phyloP scores from a whole-genome alignment of 2,888 invertebrate genomes.

The Mesoligia furuncula region DNA sequence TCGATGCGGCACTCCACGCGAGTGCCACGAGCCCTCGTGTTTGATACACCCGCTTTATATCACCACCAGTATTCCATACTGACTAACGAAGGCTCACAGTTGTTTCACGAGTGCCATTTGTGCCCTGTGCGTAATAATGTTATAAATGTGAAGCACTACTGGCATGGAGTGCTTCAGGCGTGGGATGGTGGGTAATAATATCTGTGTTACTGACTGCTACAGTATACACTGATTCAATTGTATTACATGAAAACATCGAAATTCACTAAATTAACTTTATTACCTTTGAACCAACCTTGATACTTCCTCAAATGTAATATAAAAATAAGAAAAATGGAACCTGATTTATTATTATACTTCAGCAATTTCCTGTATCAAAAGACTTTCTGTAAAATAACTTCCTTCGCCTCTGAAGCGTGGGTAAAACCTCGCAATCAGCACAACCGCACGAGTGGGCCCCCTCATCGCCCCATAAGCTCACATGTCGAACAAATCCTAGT shows the following conservation, averaged over 20 bases:
- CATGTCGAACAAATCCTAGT: conserved; percentile 78
- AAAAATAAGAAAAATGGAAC: conserved; percentile 41
- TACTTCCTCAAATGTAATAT: conserved; percentile 22
- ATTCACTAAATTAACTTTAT: conserved; percentile 31
- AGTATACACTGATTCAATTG: background rate
- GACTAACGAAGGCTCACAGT: conserved; percentile 41
- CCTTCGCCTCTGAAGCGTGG: conserved; percentile 44
- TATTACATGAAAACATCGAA: background rate
- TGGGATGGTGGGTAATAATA: background rate
- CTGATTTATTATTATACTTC: conserved; percentile 48
- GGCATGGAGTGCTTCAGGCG: background rate
- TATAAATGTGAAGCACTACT: conserved; percentile 28
- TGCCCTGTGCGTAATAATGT: conserved; percentile 27
- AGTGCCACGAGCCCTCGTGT: conserved; percentile 60
- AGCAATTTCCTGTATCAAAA: conserved; percentile 57
- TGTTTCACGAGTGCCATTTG: conserved; percentile 38
- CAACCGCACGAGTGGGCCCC: conserved; percentile 62
- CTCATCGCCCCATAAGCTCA: conserved; percentile 66
- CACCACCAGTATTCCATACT: conserved; percentile 38
- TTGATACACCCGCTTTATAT: conserved; percentile 65
- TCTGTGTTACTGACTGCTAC: background rate
- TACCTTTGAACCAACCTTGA: conserved; percentile 4
- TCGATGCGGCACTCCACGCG: conserved; percentile 65
- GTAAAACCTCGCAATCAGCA: conserved; percentile 66
- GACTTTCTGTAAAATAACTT: conserved; percentile 43